Base-by-base conservation (phyloP, 2,888 invertebrate species). In the Oscheius sp. region DNA sequence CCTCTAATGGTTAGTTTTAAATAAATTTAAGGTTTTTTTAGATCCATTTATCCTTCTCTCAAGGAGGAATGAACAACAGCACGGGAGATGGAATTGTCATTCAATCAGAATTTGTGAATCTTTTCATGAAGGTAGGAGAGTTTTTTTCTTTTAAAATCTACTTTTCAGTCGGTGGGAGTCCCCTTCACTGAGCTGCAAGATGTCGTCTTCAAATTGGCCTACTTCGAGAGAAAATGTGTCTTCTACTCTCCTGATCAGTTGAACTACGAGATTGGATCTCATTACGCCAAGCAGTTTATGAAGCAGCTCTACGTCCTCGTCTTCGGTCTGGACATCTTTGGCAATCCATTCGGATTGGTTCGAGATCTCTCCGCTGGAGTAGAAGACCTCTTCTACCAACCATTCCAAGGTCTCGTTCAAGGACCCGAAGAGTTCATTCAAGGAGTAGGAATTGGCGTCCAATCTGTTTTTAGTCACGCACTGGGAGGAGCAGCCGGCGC, bases 371-470 rank as follows among this genome's bases (percentile, higher is more conserved):
- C 93, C 82, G 93, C 95, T 88, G 98, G 98, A 20, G 94, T 98
- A 0, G 95, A 96, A 87, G 97, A 97, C 89, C 90, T 98, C 70
- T 99, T 99, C 89, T 99, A 99, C 87, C 98, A 99, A 88, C 98
- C 98, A 0, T 94, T 96, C 90, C 94, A 94, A 92, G 95, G 96
- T 37, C 95, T 95, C 2, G 95, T 98, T 88, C 96, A 97, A 90
- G 98, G 98, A 0, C 97, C 97, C 12, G 95, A 96, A 58, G 98
- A 99, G 89, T 99, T 99, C 89, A 97, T 95, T 0, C 96, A 97
- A 88, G 98, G 98, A 0, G 89, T 99, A 77, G 92, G 93, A 70
- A 90, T 96, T 58, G 98, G 98, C 57, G 93, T 98, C 27, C 91
- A 93, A 71, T 95, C 95, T 79, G 90, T 99, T 77, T 92, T 98